Evolutionary conservation across 2,797 vertebrate genomes (phyloP).

Genomic region (Phataginus tricuspis): DNA sequence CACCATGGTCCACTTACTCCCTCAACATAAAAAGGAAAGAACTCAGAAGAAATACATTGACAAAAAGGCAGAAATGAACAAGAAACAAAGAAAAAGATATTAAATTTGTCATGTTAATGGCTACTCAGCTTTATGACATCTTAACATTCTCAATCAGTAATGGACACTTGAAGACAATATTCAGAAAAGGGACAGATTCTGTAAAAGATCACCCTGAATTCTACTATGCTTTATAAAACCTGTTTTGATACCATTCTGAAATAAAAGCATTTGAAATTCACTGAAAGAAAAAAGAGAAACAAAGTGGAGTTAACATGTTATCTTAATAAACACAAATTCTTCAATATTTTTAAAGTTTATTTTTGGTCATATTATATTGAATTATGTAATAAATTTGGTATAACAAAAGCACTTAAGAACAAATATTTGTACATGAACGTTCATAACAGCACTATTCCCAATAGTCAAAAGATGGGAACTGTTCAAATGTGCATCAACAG

Average conservation of each 20-base stretch:
- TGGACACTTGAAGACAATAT: neutral
- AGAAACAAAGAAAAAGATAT: slow-evolving; percentile 27
- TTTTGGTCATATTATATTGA: neutral
- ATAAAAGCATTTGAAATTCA: neutral
- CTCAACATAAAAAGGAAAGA: neutral
- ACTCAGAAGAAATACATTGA: neutral
- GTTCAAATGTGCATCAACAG: neutral
- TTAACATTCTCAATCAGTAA: neutral
- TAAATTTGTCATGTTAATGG: neutral
- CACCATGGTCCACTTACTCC: neutral
- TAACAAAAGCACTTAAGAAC: neutral
- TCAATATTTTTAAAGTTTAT: neutral
- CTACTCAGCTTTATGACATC: neutral
- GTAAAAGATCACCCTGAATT: neutral
- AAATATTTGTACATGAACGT: neutral
- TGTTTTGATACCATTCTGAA: neutral
- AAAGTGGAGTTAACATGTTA: neutral
- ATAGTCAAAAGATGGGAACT: neutral
- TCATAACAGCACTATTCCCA: neutral
- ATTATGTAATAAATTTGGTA: neutral
- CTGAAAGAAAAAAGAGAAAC: neutral
- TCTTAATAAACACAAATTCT: neutral
- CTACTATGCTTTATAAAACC: neutral
- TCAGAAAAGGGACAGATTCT: neutral
- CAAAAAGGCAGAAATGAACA: slow-evolving; percentile 12